These are phyloP conservation scores for Monochamus alternatus DNA, from an alignment of 2,888 invertebrate species.

Conservation along the genomic window DNA sequence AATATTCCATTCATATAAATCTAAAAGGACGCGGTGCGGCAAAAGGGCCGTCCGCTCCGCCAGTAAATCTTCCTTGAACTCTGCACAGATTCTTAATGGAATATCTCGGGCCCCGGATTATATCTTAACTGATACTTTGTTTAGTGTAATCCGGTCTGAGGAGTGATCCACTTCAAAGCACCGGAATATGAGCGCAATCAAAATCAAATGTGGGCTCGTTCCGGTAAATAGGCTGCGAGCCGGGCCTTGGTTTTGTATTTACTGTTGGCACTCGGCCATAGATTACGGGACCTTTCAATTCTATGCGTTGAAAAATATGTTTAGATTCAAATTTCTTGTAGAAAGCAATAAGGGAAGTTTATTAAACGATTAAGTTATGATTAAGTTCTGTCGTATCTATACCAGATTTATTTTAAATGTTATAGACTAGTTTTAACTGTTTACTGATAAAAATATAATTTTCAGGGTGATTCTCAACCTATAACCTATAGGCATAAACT, in stretches of 20 bases:
- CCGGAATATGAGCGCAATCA: conserved; percentile 67
- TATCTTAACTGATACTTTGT: conserved; percentile 63
- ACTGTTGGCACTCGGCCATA: conserved; percentile 2
- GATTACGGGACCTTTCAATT: conserved; percentile 7
- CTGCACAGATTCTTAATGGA: conserved; percentile 53
- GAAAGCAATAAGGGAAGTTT: too few species aligned
- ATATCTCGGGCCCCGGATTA: conserved; percentile 52
- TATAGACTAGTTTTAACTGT: too few species aligned
- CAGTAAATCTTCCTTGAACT: conserved; percentile 50
- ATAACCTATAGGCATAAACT: too few species aligned
- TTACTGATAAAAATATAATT: too few species aligned
- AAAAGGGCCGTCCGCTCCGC: conserved; percentile 50
- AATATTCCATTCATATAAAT: conserved; percentile 68
- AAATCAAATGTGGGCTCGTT: conserved; percentile 68
- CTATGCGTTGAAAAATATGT: too few species aligned
- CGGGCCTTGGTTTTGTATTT: conserved; percentile 37
- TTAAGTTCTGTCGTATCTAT: too few species aligned
- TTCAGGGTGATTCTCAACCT: too few species aligned
- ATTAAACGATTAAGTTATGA: too few species aligned
- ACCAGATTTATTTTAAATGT: too few species aligned
- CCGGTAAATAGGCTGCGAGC: conserved; percentile 65
- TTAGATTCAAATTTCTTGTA: too few species aligned
- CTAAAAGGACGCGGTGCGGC: conserved; percentile 57
- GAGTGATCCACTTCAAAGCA: conserved; percentile 66
- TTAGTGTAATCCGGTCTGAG: conserved; percentile 64